Evolutionary conservation across 1,140 invertebrate genomes (phyloP).

Genomic region (Stenopsyche tienmushanensis): DNA sequence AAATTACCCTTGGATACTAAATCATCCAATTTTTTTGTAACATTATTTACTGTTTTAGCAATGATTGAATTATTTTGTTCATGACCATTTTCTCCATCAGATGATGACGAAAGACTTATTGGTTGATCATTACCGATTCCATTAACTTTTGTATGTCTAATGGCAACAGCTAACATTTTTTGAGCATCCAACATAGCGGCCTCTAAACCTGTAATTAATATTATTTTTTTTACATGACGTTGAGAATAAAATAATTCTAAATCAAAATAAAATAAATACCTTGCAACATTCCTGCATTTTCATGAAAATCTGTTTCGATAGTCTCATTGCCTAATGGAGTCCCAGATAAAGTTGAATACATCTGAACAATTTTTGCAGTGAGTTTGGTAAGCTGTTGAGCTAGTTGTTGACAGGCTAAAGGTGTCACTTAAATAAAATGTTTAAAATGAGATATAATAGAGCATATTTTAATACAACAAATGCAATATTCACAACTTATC

Average conservation of each 20-base stretch:
- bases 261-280: conserved; percentile 14
- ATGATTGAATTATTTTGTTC: neutral
- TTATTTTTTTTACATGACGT: no score
- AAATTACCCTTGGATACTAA: conserved; percentile 49
- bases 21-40: conserved; percentile 48
- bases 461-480: neutral
- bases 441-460: no score
- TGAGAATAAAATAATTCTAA: neutral
- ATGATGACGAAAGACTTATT: conserved; percentile 42
- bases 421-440: conserved; percentile 56
- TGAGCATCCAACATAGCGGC: conserved; percentile 58
- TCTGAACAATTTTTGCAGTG: conserved; percentile 61
- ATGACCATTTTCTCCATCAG: conserved; percentile 40
- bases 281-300: conserved; percentile 45
- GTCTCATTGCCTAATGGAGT: conserved; percentile 44
- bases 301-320: conserved; percentile 48
- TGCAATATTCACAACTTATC: neutral
- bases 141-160: conserved; percentile 17
- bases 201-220: conserved; percentile 52
- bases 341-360: conserved; percentile 59
- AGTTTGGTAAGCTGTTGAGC: conserved; percentile 59
- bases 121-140: conserved; percentile 42
- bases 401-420: conserved; percentile 60
- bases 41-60: conserved; percentile 40
- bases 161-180: conserved; percentile 53